phyloP scores from a whole-genome alignment of 1,140 invertebrate genomes.

The Littorina saxatilis region DNA sequence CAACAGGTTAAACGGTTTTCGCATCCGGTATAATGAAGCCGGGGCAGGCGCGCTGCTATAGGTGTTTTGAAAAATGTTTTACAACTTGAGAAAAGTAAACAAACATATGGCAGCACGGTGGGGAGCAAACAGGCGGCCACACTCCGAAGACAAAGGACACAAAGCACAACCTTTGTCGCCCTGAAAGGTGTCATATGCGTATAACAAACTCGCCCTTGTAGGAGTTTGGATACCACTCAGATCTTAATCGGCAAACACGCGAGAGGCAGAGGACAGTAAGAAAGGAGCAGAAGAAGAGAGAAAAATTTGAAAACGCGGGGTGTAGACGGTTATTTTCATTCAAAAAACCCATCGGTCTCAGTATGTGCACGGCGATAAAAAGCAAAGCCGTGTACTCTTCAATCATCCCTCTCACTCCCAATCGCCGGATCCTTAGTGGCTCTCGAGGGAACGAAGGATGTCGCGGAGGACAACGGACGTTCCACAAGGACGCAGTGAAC shows the following conservation, averaged over 20 bases:
- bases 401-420: no score
- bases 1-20: no score
- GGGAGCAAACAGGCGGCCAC: not conserved
- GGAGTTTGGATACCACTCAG: slow-evolving; percentile 4
- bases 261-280: not conserved
- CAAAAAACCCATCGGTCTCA: no score
- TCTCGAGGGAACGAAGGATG: not conserved
- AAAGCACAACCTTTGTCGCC: not conserved
- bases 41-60: not conserved
- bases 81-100: not conserved
- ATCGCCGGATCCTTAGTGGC: not conserved
- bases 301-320: no score
- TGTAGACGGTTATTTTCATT: no score
- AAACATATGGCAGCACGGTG: slow-evolving; percentile 6
- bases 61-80: not conserved
- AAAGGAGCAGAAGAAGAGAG: not conserved
- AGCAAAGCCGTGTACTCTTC: no score
- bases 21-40: not conserved
- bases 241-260: not conserved
- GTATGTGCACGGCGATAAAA: no score
- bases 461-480: not conserved
- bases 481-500: not conserved
- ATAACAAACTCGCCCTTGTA: not conserved
- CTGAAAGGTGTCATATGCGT: slow-evolving; percentile 31
- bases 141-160: not conserved